phyloP scores from a whole-genome alignment of 2,113 vertebrate genomes.

The Microtus ochrogaster region DNA sequence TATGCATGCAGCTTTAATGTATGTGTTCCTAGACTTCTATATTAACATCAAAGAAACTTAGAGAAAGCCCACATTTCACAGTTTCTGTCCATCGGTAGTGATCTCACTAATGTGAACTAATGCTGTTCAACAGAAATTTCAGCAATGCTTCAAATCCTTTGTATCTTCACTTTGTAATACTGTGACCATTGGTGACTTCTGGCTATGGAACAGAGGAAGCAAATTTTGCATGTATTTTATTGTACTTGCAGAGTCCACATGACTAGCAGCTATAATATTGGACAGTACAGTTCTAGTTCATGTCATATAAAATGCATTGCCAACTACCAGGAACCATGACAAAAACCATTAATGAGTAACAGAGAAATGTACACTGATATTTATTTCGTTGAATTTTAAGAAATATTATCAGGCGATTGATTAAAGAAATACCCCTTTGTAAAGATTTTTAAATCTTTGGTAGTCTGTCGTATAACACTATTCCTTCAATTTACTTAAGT shows the following conservation, averaged over 20 bases:
- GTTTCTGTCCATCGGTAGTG: neutral
- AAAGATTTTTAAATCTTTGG: conserved; percentile 68
- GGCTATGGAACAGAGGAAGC: neutral
- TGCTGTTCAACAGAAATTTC: neutral
- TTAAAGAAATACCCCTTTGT: neutral
- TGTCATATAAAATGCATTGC: neutral
- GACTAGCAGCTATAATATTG: neutral
- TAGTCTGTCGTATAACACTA: conserved; percentile 70
- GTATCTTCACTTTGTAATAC: neutral
- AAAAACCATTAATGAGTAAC: neutral
- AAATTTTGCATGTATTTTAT: conserved; percentile 43
- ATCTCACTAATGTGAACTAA: neutral
- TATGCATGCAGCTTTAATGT: conserved; percentile 49
- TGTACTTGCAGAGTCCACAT: neutral
- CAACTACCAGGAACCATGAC: neutral
- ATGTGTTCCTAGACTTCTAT: neutral
- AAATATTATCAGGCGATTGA: neutral
- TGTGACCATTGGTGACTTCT: neutral
- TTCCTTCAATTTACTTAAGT: conserved; percentile 66
- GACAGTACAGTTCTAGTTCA: neutral
- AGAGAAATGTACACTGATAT: neutral
- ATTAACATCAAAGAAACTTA: neutral
- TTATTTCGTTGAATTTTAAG: neutral
- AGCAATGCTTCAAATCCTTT: neutral
- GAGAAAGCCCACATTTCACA: neutral